Evolutionary conservation across 2,797 vertebrate genomes (phyloP).

Genomic region (Clarias pachynema): DNA sequence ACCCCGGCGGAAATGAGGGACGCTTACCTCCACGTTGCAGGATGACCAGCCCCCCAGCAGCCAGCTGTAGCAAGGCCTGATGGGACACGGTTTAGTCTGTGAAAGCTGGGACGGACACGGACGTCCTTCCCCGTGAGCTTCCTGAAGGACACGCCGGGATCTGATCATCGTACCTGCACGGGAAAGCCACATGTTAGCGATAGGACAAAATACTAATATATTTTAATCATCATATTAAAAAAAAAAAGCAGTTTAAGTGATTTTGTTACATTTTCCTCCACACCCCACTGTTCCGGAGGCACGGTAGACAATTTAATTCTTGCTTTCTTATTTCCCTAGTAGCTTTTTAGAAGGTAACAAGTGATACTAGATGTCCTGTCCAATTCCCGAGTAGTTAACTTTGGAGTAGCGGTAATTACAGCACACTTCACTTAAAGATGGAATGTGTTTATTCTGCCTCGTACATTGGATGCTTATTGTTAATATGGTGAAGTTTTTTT

Average conservation of each 20-base stretch:
- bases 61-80: conserved; percentile 91
- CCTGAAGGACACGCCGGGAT: conserved; percentile 82
- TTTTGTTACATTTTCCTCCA: background rate
- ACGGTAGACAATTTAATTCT: background rate
- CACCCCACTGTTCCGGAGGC: too few relatives aligned
- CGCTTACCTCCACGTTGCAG: conserved; percentile 85
- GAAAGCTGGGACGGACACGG: conserved; percentile 85
- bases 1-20: background rate
- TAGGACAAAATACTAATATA: background rate
- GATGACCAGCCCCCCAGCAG: conserved; percentile 85
- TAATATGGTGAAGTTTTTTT: background rate
- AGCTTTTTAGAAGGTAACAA: background rate
- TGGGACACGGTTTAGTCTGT: conserved; percentile 86
- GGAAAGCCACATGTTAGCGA: background rate
- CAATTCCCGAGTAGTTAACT: background rate
- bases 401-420: too few relatives aligned
- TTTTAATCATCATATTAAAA: background rate
- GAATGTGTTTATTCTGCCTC: too few relatives aligned
- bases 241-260: background rate
- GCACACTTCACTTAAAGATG: too few relatives aligned
- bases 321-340: background rate
- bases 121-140: conserved; percentile 84
- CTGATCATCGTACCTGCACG: conserved; percentile 82
- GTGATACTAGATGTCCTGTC: background rate
- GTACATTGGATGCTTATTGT: background rate